Conservation (phyloP, 2,113 vertebrate species). For the Nerophis lumbriciformis region DNA sequence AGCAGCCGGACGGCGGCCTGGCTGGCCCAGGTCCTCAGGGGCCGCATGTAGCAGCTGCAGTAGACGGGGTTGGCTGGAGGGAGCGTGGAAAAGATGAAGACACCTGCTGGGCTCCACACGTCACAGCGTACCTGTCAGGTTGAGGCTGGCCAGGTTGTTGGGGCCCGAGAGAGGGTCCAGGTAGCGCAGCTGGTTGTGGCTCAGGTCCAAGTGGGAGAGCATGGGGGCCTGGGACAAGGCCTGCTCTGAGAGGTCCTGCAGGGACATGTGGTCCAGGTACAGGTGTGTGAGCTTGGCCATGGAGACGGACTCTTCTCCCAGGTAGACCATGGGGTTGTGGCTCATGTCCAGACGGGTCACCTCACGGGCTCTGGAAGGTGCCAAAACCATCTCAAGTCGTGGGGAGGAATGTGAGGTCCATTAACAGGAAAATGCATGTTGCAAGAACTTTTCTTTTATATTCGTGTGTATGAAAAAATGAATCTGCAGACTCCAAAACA, state of each 20-base stretch:
- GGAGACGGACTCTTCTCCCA: constrained; percentile 78
- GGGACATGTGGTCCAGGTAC: constrained; percentile 77
- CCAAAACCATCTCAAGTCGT: background rate
- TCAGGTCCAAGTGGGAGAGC: constrained; percentile 78
- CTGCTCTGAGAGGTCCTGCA: constrained; percentile 81
- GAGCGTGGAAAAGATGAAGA: background rate
- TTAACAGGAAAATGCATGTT: no score
- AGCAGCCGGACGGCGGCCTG: constrained; percentile 60
- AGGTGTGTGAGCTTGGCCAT: constrained; percentile 83
- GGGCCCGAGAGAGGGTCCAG: constrained; percentile 76
- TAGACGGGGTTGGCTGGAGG: constrained; percentile 78
- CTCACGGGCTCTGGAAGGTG: constrained; percentile 59
- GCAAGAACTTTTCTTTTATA: no score
- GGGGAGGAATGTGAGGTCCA: no score
- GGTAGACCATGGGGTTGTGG: constrained; percentile 84
- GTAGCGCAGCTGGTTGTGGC: constrained; percentile 80
- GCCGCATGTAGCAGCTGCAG: constrained; percentile 83
- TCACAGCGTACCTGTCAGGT: constrained; percentile 52
- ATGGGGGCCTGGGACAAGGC: constrained; percentile 75
- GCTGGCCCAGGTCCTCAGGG: constrained; percentile 76
- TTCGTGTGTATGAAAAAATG: no score
- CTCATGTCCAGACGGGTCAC: constrained; percentile 79
- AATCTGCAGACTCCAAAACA: no score
- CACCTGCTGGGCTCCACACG: background rate
- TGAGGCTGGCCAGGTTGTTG: constrained; percentile 64